Conservation (phyloP, 2,113 vertebrate species). For the Excalfactoria chinensis region DNA sequence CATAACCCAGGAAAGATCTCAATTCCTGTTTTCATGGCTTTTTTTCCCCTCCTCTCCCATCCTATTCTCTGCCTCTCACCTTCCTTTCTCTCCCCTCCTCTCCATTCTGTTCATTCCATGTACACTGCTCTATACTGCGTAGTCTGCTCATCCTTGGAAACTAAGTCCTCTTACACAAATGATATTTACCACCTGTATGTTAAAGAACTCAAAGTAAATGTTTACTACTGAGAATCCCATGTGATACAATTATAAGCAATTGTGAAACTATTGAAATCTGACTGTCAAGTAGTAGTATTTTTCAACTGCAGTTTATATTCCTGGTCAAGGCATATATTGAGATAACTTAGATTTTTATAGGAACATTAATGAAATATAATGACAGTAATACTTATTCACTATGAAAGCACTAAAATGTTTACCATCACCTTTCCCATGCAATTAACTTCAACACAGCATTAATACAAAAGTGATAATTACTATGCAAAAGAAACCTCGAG, state of each 20-base stretch:
- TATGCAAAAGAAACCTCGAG: neutral
- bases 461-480: neutral
- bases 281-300: neutral
- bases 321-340: neutral
- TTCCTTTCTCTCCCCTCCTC: neutral
- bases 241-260: neutral
- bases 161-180: neutral
- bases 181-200: neutral
- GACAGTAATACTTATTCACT: neutral
- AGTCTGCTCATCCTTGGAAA: neutral
- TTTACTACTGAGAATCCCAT: neutral
- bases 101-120: neutral
- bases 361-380: neutral
- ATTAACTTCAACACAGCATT: conserved; percentile 17
- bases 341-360: conserved; percentile 18
- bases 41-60: neutral
- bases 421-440: conserved; percentile 8
- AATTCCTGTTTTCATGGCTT: neutral
- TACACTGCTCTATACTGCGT: neutral
- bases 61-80: neutral
- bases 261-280: neutral
- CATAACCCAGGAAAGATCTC: neutral
- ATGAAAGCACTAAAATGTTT: conserved; percentile 18
- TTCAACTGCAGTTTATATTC: neutral
- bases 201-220: neutral